Evolutionary conservation across 2,113 vertebrate species (phyloP), one percentile per base, ranked within the genome.

Genomic region (Dasypus novemcinctus): DNA sequence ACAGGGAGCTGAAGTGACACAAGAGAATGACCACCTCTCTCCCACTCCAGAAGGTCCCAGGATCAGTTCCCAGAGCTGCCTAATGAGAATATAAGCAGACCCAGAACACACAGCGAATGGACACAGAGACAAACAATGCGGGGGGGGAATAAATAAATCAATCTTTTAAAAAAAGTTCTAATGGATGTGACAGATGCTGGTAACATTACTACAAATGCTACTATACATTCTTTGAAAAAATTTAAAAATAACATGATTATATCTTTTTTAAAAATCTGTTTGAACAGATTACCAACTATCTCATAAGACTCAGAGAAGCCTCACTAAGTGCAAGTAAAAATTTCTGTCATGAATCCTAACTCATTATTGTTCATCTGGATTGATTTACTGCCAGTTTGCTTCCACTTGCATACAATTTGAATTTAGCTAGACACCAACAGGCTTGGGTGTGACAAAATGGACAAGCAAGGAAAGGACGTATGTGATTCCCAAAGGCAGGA

Each of bases 161-260:
- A n/a, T n/a, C n/a, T n/a, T n/a, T n/a, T n/a, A n/a, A 90, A 36
- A 71, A 87, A 72, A 18, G 9, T 87, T 4, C 64, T 87, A 72
- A 87, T 10, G 59, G 43, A 25, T 46, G 2, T 71, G 27, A 76
- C 9, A 8, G 14, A 5, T 61, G 41, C n/a, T n/a, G 17, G 38
- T 14, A 57, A 6, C n/a, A 54, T 87, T 49, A 68, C 20, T 78
- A 82, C 25, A 66, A 7, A 79, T 33, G 18, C 54, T 31, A 59
- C 46, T 87, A 25, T 15, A 52, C 49, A 4, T 52, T 46, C 52
- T 79, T 59, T 12, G 29, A 64, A 75, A 87, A 80, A 81, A 49
- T 18, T n/a, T 36, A 41, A 89, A 81, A 64, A 72, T 69, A 72
- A 52, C 69, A 78, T 71, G 4, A 18, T 63, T 46, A 81, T 10